These are phyloP conservation scores for Cervus canadensis DNA, from an alignment of 2,113 vertebrate species.

Conservation along the genomic window DNA sequence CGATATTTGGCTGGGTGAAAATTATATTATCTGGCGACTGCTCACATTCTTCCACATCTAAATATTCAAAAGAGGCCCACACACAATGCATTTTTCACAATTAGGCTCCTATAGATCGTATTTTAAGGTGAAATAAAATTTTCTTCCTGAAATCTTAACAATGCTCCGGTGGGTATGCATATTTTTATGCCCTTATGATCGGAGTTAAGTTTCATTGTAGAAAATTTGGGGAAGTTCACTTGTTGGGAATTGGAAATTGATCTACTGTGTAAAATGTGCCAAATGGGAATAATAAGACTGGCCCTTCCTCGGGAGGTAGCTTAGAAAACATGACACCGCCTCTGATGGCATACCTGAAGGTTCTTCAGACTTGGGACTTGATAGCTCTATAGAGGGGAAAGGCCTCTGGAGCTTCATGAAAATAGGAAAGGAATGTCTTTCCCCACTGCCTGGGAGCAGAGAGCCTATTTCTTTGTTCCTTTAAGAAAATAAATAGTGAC, in stretches of 20 bases:
- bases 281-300: conserved; percentile 36
- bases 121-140: conserved; percentile 70
- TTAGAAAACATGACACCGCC: neutral
- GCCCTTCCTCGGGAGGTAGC: conserved; percentile 29
- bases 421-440: neutral
- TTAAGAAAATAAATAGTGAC: conserved; percentile 14
- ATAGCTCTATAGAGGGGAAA: neutral
- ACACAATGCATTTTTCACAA: conserved; percentile 64
- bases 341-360: neutral
- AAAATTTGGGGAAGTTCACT: conserved; percentile 62
- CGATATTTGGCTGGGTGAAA: conserved; percentile 67
- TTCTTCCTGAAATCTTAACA: conserved; percentile 56
- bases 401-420: neutral
- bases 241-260: conserved; percentile 62
- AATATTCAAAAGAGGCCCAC: conserved; percentile 66
- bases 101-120: conserved; percentile 48
- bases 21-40: conserved; percentile 67
- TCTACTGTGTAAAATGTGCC: conserved; percentile 44
- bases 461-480: neutral
- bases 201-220: conserved; percentile 57
- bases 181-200: conserved; percentile 59
- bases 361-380: neutral
- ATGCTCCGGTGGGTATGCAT: conserved; percentile 39
- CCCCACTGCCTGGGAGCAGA: neutral
- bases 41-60: conserved; percentile 64